Conservation (phyloP, 2,797 vertebrate genomes). For the Lophius americanus region DNA sequence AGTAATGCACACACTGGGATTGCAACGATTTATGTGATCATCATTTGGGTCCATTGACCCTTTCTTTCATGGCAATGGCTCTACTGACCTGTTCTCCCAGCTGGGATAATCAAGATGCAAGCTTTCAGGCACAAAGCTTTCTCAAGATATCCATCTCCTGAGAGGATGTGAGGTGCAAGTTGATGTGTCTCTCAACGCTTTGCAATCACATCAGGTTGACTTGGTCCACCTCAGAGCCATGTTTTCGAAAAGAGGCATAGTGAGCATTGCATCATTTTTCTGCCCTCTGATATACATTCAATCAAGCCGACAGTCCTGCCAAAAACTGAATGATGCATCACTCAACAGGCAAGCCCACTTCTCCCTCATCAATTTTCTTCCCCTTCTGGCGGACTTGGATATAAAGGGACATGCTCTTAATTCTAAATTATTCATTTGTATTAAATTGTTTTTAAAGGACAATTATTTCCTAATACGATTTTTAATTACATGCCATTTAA, state of each 20-base stretch:
- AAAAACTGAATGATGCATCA: slow-evolving; percentile 65
- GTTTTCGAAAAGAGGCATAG: slow-evolving; percentile 50
- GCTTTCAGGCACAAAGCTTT: slow-evolving; percentile 23
- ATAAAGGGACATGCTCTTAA: slow-evolving; percentile 11
- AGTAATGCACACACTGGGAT: slow-evolving; percentile 43
- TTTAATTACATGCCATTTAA: background rate
- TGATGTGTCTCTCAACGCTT: slow-evolving; percentile 17
- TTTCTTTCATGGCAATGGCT: slow-evolving; percentile 34
- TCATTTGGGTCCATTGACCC: slow-evolving; percentile 56
- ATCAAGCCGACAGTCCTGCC: slow-evolving; percentile 63
- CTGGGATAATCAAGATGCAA: slow-evolving; percentile 27
- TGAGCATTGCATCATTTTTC: slow-evolving; percentile 44
- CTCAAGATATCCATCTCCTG: slow-evolving; percentile 30
- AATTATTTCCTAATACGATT: background rate
- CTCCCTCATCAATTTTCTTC: slow-evolving; percentile 65
- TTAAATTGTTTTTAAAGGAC: slow-evolving; percentile 2
- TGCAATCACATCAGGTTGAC: slow-evolving; percentile 41
- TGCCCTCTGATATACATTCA: slow-evolving; percentile 68
- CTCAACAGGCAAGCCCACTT: slow-evolving; percentile 36
- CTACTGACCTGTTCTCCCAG: slow-evolving; percentile 23
- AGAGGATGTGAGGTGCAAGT: slow-evolving; percentile 21
- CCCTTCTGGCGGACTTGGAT: slow-evolving; percentile 52
- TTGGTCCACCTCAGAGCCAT: slow-evolving; percentile 58
- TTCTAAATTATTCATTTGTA: slow-evolving; percentile 24
- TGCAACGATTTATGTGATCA: slow-evolving; percentile 53